Conservation (phyloP, 2,113 vertebrate species). For the Trichomycterus rosablanca region DNA sequence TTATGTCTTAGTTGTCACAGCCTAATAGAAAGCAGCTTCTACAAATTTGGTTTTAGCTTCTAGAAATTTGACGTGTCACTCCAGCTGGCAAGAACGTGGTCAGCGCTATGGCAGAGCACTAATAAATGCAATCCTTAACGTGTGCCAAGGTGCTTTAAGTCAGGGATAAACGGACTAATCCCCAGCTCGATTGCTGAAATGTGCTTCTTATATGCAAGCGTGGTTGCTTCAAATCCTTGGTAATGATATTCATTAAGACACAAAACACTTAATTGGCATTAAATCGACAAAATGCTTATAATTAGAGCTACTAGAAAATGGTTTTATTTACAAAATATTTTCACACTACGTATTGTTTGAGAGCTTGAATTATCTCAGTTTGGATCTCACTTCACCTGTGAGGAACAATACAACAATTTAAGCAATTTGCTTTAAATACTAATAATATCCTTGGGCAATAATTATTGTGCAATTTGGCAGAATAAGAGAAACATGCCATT, state of each 20-base stretch:
- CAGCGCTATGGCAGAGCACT: conserved; percentile 22
- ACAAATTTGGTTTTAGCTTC: background rate
- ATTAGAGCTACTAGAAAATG: too few species aligned
- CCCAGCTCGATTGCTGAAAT: conserved; percentile 27
- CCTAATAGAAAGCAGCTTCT: background rate
- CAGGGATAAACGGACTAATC: conserved; percentile 35
- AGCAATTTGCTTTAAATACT: too few species aligned
- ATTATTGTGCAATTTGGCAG: conserved; percentile 22
- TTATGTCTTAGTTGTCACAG: conserved; percentile 4
- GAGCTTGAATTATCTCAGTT: too few species aligned
- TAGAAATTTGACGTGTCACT: conserved; percentile 10
- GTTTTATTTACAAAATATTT: too few species aligned
- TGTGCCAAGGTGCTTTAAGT: conserved; percentile 21
- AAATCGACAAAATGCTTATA: conserved; percentile 2
- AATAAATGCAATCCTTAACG: conserved; percentile 27
- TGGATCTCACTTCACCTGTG: too few species aligned
- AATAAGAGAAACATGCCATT: conserved; percentile 17
- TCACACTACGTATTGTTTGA: too few species aligned
- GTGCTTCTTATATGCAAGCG: background rate
- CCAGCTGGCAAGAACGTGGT: background rate
- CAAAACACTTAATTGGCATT: conserved; percentile 3
- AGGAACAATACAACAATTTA: too few species aligned
- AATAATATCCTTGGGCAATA: conserved; percentile 31
- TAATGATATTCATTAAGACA: conserved; percentile 24
- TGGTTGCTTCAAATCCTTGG: background rate